phyloP scores from a whole-genome alignment of 1,140 invertebrate genomes.

The Eubasilissa regina region DNA sequence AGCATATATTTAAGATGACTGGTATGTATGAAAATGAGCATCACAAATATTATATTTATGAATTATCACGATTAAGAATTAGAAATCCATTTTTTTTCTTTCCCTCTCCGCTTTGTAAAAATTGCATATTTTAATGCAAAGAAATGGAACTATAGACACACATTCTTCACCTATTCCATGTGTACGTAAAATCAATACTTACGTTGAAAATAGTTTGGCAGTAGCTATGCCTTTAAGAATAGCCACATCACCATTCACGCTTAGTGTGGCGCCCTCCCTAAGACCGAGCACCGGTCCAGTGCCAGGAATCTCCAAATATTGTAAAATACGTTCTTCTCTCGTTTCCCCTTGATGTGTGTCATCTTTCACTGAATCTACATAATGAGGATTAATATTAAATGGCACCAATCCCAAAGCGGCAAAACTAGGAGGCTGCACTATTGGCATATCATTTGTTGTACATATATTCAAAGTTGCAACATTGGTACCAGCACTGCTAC shows the following conservation, averaged over 20 bases:
- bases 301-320: constrained; percentile 77
- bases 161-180: no score
- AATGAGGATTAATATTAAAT: constrained; percentile 92
- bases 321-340: constrained; percentile 79
- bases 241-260: constrained; percentile 75
- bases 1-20: no score
- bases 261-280: constrained; percentile 79
- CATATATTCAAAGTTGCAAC: constrained; percentile 84
- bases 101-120: no score
- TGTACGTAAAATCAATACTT: constrained; percentile 62
- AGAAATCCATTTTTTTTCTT: no score
- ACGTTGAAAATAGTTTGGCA: constrained; percentile 80
- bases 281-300: constrained; percentile 78
- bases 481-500: constrained; percentile 88
- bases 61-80: no score
- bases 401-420: constrained; percentile 82
- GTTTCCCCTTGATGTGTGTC: constrained; percentile 84
- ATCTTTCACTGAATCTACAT: constrained; percentile 77
- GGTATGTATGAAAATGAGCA: constrained; percentile 5
- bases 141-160: no score
- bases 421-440: constrained; percentile 83
- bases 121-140: no score
- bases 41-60: constrained; percentile 19
- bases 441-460: constrained; percentile 91
- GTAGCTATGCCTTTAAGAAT: constrained; percentile 75